These are phyloP conservation scores for Hermaeophaga mercurialis DNA, from an alignment of 2,888 invertebrate species.

Conservation along the genomic window DNA sequence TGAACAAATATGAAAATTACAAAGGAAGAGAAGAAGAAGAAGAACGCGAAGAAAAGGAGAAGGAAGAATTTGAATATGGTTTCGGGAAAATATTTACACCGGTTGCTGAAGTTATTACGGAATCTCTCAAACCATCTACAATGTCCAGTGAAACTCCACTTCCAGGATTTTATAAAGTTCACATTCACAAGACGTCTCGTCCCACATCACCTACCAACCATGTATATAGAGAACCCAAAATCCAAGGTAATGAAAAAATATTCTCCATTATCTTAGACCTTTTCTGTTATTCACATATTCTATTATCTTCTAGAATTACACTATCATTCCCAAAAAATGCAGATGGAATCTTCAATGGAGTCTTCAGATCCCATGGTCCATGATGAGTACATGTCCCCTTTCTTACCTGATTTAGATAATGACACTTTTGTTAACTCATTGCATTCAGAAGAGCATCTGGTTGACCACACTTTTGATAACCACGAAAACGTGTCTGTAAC, in stretches of 20 bases:
- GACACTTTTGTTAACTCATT: constrained; percentile 65
- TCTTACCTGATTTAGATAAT: constrained; percentile 69
- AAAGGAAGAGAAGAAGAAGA: neutral
- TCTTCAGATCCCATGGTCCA: constrained; percentile 36
- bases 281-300: too few species aligned
- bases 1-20: neutral
- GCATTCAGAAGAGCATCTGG: constrained; percentile 58
- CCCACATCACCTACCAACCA: neutral
- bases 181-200: neutral
- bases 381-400: constrained; percentile 68
- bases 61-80: neutral
- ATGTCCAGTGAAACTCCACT: neutral
- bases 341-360: constrained; percentile 3
- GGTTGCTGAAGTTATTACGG: constrained; percentile 34
- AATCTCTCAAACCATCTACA: constrained; percentile 1
- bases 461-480: constrained; percentile 34
- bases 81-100: constrained; percentile 32
- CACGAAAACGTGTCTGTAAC: constrained; percentile 45
- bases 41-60: neutral
- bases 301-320: constrained; percentile 8
- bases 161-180: neutral
- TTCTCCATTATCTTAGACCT: too few species aligned
- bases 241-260: constrained; percentile 32
- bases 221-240: constrained; percentile 27
- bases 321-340: neutral